phyloP scores from a whole-genome alignment of 2,113 vertebrate species.

The Mungos mungo region DNA sequence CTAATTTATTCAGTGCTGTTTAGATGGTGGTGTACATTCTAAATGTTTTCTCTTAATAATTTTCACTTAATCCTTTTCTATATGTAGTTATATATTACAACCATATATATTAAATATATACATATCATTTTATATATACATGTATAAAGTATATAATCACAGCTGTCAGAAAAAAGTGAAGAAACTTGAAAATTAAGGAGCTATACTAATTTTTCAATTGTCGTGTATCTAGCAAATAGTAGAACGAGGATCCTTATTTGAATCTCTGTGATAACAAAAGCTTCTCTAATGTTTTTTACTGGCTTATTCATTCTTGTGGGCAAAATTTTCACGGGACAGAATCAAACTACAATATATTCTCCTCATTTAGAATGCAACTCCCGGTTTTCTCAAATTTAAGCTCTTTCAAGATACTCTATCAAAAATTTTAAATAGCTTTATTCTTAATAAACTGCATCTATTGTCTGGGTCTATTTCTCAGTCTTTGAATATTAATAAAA shows the following conservation, averaged over 20 bases:
- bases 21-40: background rate
- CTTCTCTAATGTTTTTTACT: background rate
- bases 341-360: background rate
- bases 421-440: background rate
- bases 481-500: background rate
- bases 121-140: too few species aligned
- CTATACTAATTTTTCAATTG: background rate
- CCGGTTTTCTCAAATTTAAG: background rate
- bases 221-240: background rate
- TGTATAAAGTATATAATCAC: background rate
- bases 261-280: background rate
- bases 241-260: background rate
- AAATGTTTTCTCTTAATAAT: background rate
- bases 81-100: background rate
- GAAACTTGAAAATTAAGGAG: background rate
- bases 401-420: background rate
- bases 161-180: background rate
- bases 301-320: background rate
- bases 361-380: background rate
- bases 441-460: background rate
- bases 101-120: background rate
- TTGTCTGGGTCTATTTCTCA: background rate
- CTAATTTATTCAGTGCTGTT: background rate
- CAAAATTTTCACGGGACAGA: background rate
- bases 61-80: background rate